Evolutionary conservation across 37 sponge, comb jelly and placozoan genomes (phyloP), one percentile per base, ranked within the genome.

Genomic region (Beroe ovata): DNA sequence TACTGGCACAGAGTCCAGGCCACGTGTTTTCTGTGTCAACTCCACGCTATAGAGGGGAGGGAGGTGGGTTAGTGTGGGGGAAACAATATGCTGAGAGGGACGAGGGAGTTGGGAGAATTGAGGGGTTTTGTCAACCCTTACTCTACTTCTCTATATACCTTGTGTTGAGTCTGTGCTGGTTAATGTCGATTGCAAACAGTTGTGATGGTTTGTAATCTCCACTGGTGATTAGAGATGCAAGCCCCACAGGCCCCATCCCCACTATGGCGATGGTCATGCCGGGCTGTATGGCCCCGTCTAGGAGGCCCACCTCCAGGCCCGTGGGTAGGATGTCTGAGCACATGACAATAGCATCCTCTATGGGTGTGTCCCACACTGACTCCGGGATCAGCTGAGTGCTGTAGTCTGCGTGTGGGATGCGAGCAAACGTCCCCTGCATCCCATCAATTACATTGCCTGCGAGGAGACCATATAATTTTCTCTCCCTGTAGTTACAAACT

Each of bases 291-390:
- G 63, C 63, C 3, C 63, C 63, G 63, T 61, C 63, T 25, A 61
- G 28, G 23, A 61, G 28, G 3, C 63, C 63, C 28, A 61, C 63
- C 21, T 61, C 63, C 28, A 61, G 28, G 4, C 63, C 63, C 8
- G 63, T 61, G 22, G 63, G 63, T 20, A 61, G 63, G 63, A 61
- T 61, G 28, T 61, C 63, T 25, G 63, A 61, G 63, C 63, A 61
- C 63, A 61, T 61, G 63, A 61, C 63, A 4, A 61, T 61, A 16
- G 63, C 63, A 16, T 61, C 63, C 63, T 61, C 63, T 61, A 61
- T 16, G n/a, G 22, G 3, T 3, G 63, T 61, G 28, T 61, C 63
- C 63, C 63, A 61, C 63, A 61, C 63, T 22, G 8, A 16, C 63
- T 61, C 28, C 8, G 63, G 63, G 63, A 61, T 61, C 26, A 61